Conservation (phyloP, 2,888 invertebrate genomes). For the Anoplius nigerrimus region DNA sequence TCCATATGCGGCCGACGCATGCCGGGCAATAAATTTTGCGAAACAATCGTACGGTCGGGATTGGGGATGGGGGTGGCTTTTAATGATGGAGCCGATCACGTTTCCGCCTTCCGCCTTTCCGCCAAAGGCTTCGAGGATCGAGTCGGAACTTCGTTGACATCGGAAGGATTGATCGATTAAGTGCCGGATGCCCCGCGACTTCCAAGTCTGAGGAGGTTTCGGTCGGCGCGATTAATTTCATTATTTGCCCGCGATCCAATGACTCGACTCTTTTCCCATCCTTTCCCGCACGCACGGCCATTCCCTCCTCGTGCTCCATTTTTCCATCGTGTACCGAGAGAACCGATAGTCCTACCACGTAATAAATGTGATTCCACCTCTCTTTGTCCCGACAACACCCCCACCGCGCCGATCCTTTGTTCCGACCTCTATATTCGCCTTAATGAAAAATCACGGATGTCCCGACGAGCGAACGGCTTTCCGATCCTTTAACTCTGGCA, state of each 20-base stretch:
- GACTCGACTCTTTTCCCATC: conserved; percentile 28
- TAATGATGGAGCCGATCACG: conserved; percentile 24
- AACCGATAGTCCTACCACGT: too few relatives aligned
- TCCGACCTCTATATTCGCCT: conserved; percentile 42
- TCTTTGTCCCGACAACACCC: too few relatives aligned
- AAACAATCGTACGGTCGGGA: conserved; percentile 29
- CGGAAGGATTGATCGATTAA: conserved; percentile 37
- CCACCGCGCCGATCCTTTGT: conserved; percentile 27
- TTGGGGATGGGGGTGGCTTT: conserved; percentile 23
- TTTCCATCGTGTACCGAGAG: not conserved
- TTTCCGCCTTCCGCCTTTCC: not conserved
- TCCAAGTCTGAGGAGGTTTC: not conserved
- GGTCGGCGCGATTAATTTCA: conserved; percentile 53
- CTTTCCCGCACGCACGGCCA: not conserved
- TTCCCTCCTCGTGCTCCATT: too few relatives aligned
- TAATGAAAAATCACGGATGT: conserved; percentile 46
- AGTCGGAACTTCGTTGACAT: conserved; percentile 20
- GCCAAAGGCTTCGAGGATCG: too few relatives aligned
- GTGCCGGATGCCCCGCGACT: conserved; percentile 32
- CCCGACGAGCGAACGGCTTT: not conserved
- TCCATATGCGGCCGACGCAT: conserved; percentile 23
- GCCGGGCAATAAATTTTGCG: conserved; percentile 26
- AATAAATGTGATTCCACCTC: too few relatives aligned
- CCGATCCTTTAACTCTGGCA: too few relatives aligned
- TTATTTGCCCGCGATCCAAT: conserved; percentile 39